Percentiles rank a stretch among this genome's conserved stretches.
These are phyloP conservation scores for Ophraella communa DNA, from an alignment of 2,888 invertebrate genomes.

Conservation along the genomic window DNA sequence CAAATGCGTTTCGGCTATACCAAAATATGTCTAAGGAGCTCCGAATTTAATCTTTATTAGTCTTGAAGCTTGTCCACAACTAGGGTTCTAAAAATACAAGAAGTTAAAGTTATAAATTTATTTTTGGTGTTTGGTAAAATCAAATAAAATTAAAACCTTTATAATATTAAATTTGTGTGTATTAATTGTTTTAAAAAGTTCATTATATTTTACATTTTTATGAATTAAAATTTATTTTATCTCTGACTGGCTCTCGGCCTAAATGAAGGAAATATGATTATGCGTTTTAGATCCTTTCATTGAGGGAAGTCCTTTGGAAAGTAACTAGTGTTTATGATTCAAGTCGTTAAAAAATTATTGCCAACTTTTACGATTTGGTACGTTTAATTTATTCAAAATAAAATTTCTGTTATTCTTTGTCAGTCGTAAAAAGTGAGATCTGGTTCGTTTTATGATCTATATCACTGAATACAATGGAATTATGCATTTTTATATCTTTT, in stretches of 20 bases:
- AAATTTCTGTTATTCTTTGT: conserved; percentile 29
- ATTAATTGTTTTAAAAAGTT: too few species aligned
- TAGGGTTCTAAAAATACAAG: background rate
- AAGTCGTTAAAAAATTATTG: conserved; percentile 43
- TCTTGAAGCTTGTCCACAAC: background rate
- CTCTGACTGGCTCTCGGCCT: background rate
- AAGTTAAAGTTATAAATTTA: too few species aligned
- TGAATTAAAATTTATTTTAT: background rate
- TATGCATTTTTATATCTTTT: background rate
- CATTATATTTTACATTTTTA: background rate
- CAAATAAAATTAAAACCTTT: too few species aligned
- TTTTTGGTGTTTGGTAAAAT: too few species aligned
- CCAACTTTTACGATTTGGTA: conserved; percentile 44
- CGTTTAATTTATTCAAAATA: conserved; percentile 45
- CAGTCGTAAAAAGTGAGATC: conserved; percentile 1
- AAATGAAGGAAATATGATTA: background rate
- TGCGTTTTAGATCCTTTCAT: conserved; percentile 8
- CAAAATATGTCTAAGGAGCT: conserved; percentile 6
- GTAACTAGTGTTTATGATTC: conserved; percentile 7
- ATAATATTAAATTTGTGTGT: too few species aligned
- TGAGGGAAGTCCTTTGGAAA: conserved; percentile 19
- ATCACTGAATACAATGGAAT: background rate
- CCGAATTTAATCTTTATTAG: background rate
- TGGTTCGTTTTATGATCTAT: conserved; percentile 7
- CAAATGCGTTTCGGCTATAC: conserved; percentile 23